phyloP scores from a whole-genome alignment of 2,888 invertebrate genomes.

The Mimachlamys varia region DNA sequence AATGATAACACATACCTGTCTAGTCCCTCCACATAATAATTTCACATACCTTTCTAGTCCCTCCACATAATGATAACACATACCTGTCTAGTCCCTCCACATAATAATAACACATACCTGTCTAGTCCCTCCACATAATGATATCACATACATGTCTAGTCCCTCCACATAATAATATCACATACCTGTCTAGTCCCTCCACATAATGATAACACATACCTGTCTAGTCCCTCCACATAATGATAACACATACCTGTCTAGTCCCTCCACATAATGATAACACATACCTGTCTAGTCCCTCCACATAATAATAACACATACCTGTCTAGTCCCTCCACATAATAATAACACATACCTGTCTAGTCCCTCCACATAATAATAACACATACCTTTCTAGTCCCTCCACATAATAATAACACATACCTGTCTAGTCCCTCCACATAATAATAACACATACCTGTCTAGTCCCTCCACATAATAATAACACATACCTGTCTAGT shows the following conservation, averaged over 20 bases:
- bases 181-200: slow-evolving; percentile 87
- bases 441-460: slow-evolving; percentile 79
- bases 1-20: slow-evolving; percentile 83
- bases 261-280: slow-evolving; percentile 86
- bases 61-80: slow-evolving; percentile 83
- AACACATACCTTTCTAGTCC: slow-evolving; percentile 85
- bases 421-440: slow-evolving; percentile 87
- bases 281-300: slow-evolving; percentile 86
- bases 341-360: slow-evolving; percentile 83
- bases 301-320: slow-evolving; percentile 82
- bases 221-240: slow-evolving; percentile 89
- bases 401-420: slow-evolving; percentile 83
- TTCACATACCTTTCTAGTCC: slow-evolving; percentile 86
- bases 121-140: slow-evolving; percentile 90
- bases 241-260: slow-evolving; percentile 84
- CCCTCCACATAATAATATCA: slow-evolving; percentile 86
- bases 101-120: slow-evolving; percentile 79
- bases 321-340: slow-evolving; percentile 88
- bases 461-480: slow-evolving; percentile 90
- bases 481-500: slow-evolving; percentile 83
- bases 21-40: slow-evolving; percentile 87
- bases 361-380: slow-evolving; percentile 87
- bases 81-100: slow-evolving; percentile 87
- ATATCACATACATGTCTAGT: slow-evolving; percentile 84
- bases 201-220: slow-evolving; percentile 81